Evolutionary conservation across 1,140 invertebrate species (phyloP), one percentile per base, ranked within the genome.

Genomic region (Drosophila sp.): DNA sequence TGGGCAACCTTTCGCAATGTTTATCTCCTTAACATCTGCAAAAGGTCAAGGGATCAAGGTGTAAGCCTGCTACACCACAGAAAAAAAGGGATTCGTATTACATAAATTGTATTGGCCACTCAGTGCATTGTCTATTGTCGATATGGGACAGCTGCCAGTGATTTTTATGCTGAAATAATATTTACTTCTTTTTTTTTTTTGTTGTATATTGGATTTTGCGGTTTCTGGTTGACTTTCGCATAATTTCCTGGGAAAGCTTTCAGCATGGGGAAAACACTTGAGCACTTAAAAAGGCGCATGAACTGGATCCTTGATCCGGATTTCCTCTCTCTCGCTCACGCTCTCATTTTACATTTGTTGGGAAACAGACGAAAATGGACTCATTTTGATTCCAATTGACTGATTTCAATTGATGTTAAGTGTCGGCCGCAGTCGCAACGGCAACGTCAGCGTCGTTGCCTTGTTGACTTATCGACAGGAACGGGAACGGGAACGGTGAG

Each of bases 301-400:
- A 87, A 89, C 56, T 74, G 69, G 79, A 81, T 23, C 32, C 79
- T 47, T 79, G 66, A 58, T 67, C 54, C 66, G 60, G 44, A 66
- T 76, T 82, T 57, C 38, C 56, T 65, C 62, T 72, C 29, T 78
- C 74, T 76, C 70, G 57, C 69, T 69, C 68, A 87, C 80, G 78
- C 80, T 84, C 61, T 72, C 56, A 76, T 65, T 77, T 90, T 90
- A 80, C 69, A 70, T 76, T 83, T 90, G 86, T 91, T 91, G 89
- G 84, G 81, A 91, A 91, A 91, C 89, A 91, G 90, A 76, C 84
- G 79, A 91, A 50, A 87, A 91, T 85, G 89, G 70, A 91, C 82
- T 90, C 83, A 87, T 91, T 50, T 25, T 90, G 90, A 91, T 91
- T 91, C 90, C 90, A 89, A 91, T 89, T 91, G 90, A 91, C 90